phyloP scores from a whole-genome alignment of 1,140 invertebrate species.

The Rhyzopertha dominica region DNA sequence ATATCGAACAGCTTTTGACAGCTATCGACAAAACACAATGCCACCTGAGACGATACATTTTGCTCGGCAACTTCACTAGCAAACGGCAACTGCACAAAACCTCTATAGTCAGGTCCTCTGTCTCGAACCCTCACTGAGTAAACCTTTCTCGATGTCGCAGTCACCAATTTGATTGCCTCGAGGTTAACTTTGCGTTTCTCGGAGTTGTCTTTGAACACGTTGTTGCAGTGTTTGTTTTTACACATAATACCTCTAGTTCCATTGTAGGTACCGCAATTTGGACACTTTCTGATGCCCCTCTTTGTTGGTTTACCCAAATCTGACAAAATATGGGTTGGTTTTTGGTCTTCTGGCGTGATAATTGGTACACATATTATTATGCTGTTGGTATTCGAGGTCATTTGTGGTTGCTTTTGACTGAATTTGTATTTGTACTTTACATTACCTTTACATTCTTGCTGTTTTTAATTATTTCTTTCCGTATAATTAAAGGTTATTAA shows the following conservation, averaged over 20 bases:
- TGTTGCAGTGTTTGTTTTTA: conserved; percentile 72
- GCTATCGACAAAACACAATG: conserved; percentile 63
- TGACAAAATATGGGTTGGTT: conserved; percentile 5
- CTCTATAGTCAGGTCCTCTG: conserved; percentile 65
- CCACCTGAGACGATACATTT: conserved; percentile 49
- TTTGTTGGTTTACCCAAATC: conserved; percentile 37
- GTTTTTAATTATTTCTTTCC: too few species aligned
- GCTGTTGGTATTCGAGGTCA: too few species aligned
- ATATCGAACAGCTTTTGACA: conserved; percentile 56
- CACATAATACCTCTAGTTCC: conserved; percentile 68
- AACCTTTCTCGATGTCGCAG: conserved; percentile 57
- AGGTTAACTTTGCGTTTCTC: conserved; percentile 59
- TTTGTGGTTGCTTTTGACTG: too few species aligned
- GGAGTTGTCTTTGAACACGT: conserved; percentile 62
- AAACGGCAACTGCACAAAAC: conserved; percentile 68
- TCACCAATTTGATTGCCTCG: conserved; percentile 66
- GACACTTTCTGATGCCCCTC: conserved; percentile 63
- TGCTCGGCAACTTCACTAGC: conserved; percentile 47
- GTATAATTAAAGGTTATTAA: too few species aligned
- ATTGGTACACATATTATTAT: background rate
- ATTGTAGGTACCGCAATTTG: conserved; percentile 74
- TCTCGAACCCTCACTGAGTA: conserved; percentile 67
- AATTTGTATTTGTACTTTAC: too few species aligned
- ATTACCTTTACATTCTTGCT: too few species aligned
- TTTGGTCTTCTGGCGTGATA: background rate